A percentile compares a stretch with the other conserved stretches of the same genome.
phyloP scores from a whole-genome alignment of 2,797 vertebrate species.

The Hemitrygon akajei region DNA sequence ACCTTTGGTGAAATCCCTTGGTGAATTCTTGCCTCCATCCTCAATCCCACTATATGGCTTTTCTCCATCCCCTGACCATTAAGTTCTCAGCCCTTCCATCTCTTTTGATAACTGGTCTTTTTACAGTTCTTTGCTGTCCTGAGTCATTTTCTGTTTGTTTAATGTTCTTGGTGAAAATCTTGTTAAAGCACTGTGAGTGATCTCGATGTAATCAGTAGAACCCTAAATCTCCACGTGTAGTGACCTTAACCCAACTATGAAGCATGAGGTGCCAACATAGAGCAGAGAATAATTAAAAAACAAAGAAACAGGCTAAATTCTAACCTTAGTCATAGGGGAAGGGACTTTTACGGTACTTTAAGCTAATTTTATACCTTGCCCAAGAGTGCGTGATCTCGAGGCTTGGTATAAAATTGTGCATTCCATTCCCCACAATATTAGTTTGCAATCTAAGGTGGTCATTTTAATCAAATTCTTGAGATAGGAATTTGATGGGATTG shows the following conservation, averaged over 20 bases:
- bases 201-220: not conserved
- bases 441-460: not conserved
- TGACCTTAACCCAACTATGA: not conserved
- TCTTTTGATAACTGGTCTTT: not conserved
- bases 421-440: not conserved
- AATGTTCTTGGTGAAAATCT: not conserved
- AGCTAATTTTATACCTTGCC: not conserved
- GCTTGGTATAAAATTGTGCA: not conserved
- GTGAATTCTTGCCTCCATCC: not conserved
- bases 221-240: not conserved
- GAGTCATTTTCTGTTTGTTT: not conserved
- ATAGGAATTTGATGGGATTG: not conserved
- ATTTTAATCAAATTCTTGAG: not conserved
- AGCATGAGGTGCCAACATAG: not conserved
- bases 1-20: not conserved
- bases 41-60: not conserved
- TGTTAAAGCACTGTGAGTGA: too few species aligned
- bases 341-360: not conserved
- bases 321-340: not conserved
- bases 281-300: not conserved
- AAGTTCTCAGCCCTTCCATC: not conserved
- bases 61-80: not conserved
- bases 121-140: not conserved
- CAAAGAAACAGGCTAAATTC: not conserved
- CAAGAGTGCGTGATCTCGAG: not conserved